phyloP scores from a whole-genome alignment of 2,888 invertebrate species.

The Tanaodytes sp. region DNA sequence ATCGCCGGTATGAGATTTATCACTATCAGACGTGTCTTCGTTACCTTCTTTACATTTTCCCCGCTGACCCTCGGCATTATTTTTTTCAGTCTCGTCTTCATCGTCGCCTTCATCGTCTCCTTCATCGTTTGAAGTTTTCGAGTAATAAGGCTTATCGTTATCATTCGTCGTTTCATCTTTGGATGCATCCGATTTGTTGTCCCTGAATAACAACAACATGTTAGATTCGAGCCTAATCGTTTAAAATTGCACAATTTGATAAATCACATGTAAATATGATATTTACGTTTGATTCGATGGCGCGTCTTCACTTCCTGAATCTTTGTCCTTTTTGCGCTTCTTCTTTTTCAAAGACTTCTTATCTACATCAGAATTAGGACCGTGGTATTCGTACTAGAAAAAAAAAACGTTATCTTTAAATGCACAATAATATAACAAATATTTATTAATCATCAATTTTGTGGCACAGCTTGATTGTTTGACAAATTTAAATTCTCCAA shows the following conservation, averaged over 20 bases:
- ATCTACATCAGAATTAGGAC: constrained; percentile 75
- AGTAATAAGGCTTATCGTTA: constrained; percentile 47
- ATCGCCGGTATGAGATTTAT: constrained; percentile 86
- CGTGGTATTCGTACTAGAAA: constrained; percentile 85
- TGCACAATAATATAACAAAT: too few relatives aligned
- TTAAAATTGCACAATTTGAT: too few relatives aligned
- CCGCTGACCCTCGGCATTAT: constrained; percentile 48
- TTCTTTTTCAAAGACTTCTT: constrained; percentile 79
- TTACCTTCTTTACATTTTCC: constrained; percentile 66
- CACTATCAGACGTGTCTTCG: constrained; percentile 81
- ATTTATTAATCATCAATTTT: too few relatives aligned
- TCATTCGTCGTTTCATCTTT: constrained; percentile 53
- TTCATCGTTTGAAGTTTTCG: constrained; percentile 56
- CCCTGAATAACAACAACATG: constrained; percentile 45
- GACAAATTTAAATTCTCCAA: too few relatives aligned
- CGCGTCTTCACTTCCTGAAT: constrained; percentile 84
- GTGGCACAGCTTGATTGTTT: too few relatives aligned
- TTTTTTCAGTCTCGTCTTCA: constrained; percentile 47
- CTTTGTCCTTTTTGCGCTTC: constrained; percentile 85
- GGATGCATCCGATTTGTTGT: constrained; percentile 52
- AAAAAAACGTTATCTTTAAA: too few relatives aligned
- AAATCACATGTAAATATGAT: too few relatives aligned
- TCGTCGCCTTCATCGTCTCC: constrained; percentile 52
- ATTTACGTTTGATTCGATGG: constrained; percentile 35
- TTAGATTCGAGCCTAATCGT: too few relatives aligned